Evolutionary conservation across 2,113 vertebrate genomes (phyloP).

Genomic region (Camelus dromedarius): DNA sequence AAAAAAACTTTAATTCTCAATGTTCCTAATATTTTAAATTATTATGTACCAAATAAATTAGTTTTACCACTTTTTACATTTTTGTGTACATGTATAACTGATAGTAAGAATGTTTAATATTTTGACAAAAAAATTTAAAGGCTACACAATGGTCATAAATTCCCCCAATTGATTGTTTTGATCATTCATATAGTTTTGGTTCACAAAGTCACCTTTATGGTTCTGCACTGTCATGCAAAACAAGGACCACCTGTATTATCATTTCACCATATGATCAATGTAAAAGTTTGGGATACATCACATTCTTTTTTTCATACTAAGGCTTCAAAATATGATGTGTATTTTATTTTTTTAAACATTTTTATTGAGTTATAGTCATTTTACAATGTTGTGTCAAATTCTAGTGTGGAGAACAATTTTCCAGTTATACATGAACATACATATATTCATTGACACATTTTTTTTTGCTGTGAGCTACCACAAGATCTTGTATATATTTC

Average conservation of each 20-base stretch:
- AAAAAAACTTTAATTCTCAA: background rate
- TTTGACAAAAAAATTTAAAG: background rate
- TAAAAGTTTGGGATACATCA: background rate
- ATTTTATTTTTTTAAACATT: background rate
- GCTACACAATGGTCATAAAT: background rate
- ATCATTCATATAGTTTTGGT: background rate
- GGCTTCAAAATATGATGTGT: background rate
- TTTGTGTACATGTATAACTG: background rate
- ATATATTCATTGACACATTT: no score
- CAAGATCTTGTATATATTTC: no score
- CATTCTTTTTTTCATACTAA: background rate
- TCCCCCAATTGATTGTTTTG: background rate
- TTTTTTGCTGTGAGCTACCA: no score
- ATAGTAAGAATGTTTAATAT: background rate
- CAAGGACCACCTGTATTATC: background rate
- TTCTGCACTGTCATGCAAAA: background rate
- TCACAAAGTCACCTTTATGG: background rate
- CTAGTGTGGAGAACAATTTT: no score
- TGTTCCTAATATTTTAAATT: background rate
- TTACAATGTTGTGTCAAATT: no score
- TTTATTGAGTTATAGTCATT: no score
- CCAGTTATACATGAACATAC: no score
- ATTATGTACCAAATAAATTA: background rate
- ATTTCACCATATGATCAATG: background rate
- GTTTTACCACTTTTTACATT: slow-evolving; percentile 10